Evolutionary conservation across 2,888 invertebrate species (phyloP), one percentile per base, ranked within the genome.

Genomic region (Drosophila limbata): DNA sequence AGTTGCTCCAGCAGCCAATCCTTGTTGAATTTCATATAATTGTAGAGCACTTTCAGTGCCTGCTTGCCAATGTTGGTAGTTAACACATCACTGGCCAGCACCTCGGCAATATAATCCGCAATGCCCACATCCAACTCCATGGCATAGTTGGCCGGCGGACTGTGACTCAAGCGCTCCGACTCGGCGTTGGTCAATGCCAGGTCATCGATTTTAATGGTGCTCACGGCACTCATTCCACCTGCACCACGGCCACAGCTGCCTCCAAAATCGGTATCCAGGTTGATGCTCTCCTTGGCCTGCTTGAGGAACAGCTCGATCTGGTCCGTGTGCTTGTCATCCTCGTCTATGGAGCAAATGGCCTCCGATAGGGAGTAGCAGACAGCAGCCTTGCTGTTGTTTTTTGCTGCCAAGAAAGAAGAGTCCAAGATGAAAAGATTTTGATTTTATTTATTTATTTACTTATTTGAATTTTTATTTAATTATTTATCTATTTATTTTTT

Each of bases 281-380:
- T 94, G 53, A 94, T 93, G 10, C 92, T 93, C 31, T 92, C 93
- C 69, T 93, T 93, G 1, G 94, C 93, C 78, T 94, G 93, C 10
- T 93, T 92, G 13, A 96, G 91, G 40, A 96, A 94, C 40, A 94
- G 92, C 11, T 95, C 94, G 51, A 97, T 95, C 87, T 96, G 95
- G 70, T 95, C 94, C 0, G 96, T 96, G 83, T 96, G 96, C 81
- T 96, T 96, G 88, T 96, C 95, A 68, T 96, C 96, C 83, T 96
- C 96, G 89, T 96, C 96, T 53, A 97, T 94, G 21, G 95, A 95
- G 88, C 97, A 97, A 13, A 97, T 93, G 0, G 96, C 95, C 91
- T 97, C 97, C 0, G 96, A 96, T 8, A 96, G 92, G 0, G 96
- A 95, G n/a, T 95, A 93, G 0, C 96, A 96, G 50, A 95, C 94